Evolutionary conservation across 2,797 vertebrate genomes (phyloP).

Genomic region (Sebastes kiyomatsui): DNA sequence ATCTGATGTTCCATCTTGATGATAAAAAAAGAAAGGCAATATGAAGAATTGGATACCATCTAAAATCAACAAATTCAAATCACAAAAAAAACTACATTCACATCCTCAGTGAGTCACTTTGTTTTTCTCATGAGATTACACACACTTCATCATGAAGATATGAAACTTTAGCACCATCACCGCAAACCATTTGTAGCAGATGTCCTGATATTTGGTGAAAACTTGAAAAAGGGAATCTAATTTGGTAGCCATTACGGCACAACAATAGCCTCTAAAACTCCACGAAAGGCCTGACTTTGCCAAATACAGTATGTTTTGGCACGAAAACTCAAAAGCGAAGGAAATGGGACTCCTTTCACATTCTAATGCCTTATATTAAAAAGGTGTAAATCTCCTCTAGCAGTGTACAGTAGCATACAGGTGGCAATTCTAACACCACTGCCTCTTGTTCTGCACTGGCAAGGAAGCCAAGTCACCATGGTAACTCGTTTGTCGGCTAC

Average conservation of each 20-base stretch:
- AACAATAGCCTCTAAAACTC: conserved; percentile 20
- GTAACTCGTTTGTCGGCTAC: background rate
- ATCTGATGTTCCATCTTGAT: conserved; percentile 10
- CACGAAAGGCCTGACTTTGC: conserved; percentile 3
- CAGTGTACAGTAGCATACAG: conserved; percentile 2
- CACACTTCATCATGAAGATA: conserved; percentile 17
- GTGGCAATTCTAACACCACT: conserved; percentile 3
- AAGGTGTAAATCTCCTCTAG: conserved; percentile 35
- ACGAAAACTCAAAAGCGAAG: conserved; percentile 10
- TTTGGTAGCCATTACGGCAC: conserved; percentile 30
- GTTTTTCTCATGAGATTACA: conserved; percentile 31
- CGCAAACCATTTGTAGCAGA: conserved; percentile 25
- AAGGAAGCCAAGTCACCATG: conserved; percentile 18
- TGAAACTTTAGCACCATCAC: background rate
- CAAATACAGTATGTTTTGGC: conserved; percentile 15
- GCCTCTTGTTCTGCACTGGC: conserved; percentile 15
- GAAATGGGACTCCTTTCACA: conserved; percentile 12
- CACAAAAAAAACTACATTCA: background rate
- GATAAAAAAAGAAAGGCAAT: conserved; percentile 21
- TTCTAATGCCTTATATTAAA: conserved; percentile 48
- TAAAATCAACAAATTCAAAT: conserved; percentile 9
- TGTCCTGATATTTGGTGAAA: conserved; percentile 14
- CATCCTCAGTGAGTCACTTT: background rate
- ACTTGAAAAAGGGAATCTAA: conserved; percentile 57
- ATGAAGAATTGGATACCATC: conserved; percentile 16